Evolutionary conservation across 2,113 vertebrate genomes (phyloP).

Genomic region (Leptobrachium ailaonicum): DNA sequence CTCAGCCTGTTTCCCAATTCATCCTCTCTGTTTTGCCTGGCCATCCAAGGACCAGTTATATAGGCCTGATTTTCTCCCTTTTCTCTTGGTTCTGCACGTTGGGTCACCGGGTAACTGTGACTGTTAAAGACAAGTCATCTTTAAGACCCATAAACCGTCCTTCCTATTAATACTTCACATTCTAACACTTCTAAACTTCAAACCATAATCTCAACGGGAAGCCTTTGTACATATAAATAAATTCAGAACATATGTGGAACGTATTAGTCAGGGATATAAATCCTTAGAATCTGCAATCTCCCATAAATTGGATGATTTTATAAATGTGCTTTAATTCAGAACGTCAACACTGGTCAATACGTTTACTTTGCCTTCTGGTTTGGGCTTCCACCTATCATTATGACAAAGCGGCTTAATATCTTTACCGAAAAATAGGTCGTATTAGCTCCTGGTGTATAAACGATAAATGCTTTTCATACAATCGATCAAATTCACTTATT

Average conservation of each 20-base stretch:
- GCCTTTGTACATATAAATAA: background rate
- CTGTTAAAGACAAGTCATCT: no score
- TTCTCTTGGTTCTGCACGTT: no score
- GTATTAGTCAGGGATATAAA: background rate
- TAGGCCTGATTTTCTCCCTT: no score
- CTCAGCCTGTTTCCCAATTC: no score
- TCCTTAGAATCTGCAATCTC: background rate
- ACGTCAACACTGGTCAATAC: background rate
- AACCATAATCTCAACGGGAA: no score
- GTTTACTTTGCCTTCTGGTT: background rate
- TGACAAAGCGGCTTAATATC: constrained; percentile 23
- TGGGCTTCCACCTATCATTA: background rate
- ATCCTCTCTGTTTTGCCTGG: no score
- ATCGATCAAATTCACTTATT: no score
- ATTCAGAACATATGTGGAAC: constrained; percentile 22
- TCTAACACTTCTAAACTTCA: no score
- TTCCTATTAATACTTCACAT: no score
- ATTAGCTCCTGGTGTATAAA: background rate
- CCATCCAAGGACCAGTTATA: no score
- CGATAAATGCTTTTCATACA: background rate
- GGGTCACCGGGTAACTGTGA: no score
- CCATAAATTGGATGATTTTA: background rate
- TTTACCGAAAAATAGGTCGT: background rate
- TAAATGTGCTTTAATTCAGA: background rate
- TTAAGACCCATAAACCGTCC: no score